Evolutionary conservation across 2,113 vertebrate species (phyloP).

Genomic region (Ceuthmochares aereus): DNA sequence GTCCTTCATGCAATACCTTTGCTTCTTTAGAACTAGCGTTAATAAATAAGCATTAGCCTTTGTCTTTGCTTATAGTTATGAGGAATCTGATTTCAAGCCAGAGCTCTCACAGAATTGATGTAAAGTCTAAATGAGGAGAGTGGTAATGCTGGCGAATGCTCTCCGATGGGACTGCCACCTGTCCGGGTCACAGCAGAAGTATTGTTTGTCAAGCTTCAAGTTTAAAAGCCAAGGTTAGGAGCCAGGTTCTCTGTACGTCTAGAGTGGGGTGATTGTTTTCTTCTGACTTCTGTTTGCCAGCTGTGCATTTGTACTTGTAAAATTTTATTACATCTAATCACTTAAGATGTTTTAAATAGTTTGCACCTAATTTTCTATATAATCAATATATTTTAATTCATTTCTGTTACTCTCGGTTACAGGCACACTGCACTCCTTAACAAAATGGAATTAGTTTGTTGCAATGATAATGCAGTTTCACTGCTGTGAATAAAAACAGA

Average conservation of each 20-base stretch:
- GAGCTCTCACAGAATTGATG: constrained; percentile 54
- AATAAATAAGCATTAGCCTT: constrained; percentile 26
- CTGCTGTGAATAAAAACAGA: neutral
- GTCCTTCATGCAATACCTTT: constrained; percentile 37
- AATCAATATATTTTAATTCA: constrained; percentile 23
- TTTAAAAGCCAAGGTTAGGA: constrained; percentile 48
- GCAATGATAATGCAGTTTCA: constrained; percentile 4
- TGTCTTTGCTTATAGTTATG: constrained; percentile 59
- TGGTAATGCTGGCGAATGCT: constrained; percentile 4
- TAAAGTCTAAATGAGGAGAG: constrained; percentile 72
- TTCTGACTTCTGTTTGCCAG: constrained; percentile 3
- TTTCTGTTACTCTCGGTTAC: neutral
- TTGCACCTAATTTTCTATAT: constrained; percentile 39
- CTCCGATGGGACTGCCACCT: constrained; percentile 58
- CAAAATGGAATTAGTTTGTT: constrained; percentile 23
- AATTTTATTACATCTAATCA: neutral
- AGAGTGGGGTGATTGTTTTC: neutral
- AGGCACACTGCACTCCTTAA: neutral
- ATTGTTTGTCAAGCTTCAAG: neutral
- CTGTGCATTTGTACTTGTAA: neutral
- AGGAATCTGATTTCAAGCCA: constrained; percentile 50
- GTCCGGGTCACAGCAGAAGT: constrained; percentile 37
- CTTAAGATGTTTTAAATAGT: constrained; percentile 36
- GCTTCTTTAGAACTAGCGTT: constrained; percentile 7
- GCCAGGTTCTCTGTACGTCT: constrained; percentile 13